Evolutionary conservation across 2,888 invertebrate genomes (phyloP).

Genomic region (Watsonalla binaria): DNA sequence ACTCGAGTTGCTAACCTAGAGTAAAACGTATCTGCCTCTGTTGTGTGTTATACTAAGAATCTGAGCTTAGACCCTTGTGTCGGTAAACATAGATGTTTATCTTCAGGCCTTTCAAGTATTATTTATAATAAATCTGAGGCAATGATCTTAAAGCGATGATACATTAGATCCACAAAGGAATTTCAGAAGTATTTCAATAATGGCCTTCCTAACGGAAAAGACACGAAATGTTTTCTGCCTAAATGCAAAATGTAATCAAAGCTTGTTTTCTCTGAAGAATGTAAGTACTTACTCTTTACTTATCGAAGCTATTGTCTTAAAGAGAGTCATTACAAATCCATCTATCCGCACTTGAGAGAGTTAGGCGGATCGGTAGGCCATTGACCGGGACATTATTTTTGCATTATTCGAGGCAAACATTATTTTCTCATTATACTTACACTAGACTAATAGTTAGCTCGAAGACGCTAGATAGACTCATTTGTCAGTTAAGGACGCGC

Average conservation of each 20-base stretch:
- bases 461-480: slow-evolving; percentile 34
- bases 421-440: slow-evolving; percentile 28
- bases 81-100: not conserved
- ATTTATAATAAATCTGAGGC: too few species aligned
- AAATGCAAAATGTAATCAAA: too few species aligned
- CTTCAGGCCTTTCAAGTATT: too few species aligned
- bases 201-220: too few species aligned
- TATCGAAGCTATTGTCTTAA: slow-evolving; percentile 9
- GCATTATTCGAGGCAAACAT: slow-evolving; percentile 27
- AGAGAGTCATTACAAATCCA: slow-evolving; percentile 13
- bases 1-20: not conserved
- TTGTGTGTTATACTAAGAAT: not conserved
- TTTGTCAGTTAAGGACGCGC: slow-evolving; percentile 45
- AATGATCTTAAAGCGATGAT: too few species aligned
- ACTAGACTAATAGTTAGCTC: slow-evolving; percentile 4
- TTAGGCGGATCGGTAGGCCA: slow-evolving; percentile 1
- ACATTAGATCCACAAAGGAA: too few species aligned
- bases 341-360: slow-evolving; percentile 7
- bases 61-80: not conserved
- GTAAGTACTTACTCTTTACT: slow-evolving; percentile 1
- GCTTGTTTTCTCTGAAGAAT: not conserved
- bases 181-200: too few species aligned
- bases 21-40: not conserved
- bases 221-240: too few species aligned
- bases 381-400: slow-evolving; percentile 25